phyloP scores from a whole-genome alignment of 2,888 invertebrate species.

The Hybos culiciformis region DNA sequence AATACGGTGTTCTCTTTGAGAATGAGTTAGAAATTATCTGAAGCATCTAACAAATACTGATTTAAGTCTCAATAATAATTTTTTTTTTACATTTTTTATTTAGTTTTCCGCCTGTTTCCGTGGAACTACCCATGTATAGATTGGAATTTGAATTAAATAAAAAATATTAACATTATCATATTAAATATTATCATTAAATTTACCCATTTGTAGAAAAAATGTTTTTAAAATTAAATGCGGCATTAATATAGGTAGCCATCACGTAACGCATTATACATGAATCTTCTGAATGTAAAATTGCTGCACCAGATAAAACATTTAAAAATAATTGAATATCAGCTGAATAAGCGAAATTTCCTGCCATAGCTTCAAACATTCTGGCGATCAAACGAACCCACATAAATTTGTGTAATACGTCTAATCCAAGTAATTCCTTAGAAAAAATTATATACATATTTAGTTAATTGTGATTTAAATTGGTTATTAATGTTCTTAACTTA shows the following conservation, averaged over 20 bases:
- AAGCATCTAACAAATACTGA: too few species aligned
- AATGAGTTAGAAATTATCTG: too few species aligned
- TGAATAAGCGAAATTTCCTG: constrained; percentile 91
- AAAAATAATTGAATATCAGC: constrained; percentile 95
- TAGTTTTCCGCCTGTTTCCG: too few species aligned
- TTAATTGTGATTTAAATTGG: not conserved
- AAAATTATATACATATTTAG: not conserved
- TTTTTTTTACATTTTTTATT: too few species aligned
- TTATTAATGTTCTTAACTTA: not conserved
- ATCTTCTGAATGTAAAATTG: constrained; percentile 94
- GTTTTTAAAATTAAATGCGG: constrained; percentile 95
- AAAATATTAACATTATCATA: too few species aligned
- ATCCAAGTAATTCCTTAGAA: constrained; percentile 61
- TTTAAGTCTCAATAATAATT: too few species aligned
- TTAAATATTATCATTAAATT: constrained; percentile 17
- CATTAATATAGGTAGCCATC: constrained; percentile 94
- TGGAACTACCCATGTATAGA: too few species aligned
- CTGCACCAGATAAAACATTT: constrained; percentile 92
- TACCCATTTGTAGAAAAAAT: constrained; percentile 95
- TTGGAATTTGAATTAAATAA: too few species aligned
- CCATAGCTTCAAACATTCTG: constrained; percentile 96
- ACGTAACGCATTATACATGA: constrained; percentile 89
- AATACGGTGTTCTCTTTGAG: too few species aligned
- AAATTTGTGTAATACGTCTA: constrained; percentile 96
- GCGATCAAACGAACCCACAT: constrained; percentile 96